Conservation (phyloP, 2,888 invertebrate species). For the Melanophora roralis region DNA sequence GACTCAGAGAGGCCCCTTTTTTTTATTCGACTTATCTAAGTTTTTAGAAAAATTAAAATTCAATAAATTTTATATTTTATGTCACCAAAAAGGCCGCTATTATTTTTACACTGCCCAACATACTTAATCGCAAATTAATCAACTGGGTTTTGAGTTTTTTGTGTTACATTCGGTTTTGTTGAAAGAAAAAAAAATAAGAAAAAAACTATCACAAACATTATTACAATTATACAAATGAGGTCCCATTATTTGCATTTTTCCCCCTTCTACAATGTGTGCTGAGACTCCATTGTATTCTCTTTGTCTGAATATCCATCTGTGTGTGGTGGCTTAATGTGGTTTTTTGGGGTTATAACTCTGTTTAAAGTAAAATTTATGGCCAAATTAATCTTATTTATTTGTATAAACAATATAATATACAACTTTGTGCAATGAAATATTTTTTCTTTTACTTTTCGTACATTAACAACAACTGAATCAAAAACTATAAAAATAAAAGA, state of each 20-base stretch:
- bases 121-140: slow-evolving; percentile 14
- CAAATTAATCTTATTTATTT: slow-evolving; percentile 17
- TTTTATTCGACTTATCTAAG: too few species aligned
- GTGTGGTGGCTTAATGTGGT: neutral
- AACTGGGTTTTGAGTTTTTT: neutral
- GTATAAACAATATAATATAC: neutral
- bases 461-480: too few species aligned
- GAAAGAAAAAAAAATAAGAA: slow-evolving; percentile 1
- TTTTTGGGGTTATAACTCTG: slow-evolving; percentile 28
- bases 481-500: too few species aligned
- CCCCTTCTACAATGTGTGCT: neutral
- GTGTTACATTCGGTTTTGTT: slow-evolving; percentile 10
- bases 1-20: too few species aligned
- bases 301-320: neutral
- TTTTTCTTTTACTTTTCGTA: too few species aligned
- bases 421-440: too few species aligned
- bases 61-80: too few species aligned
- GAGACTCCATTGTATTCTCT: neutral
- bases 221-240: slow-evolving; percentile 38
- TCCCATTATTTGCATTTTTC: slow-evolving; percentile 17
- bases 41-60: too few species aligned
- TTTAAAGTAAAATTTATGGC: slow-evolving; percentile 45
- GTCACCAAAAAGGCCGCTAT: too few species aligned
- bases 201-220: slow-evolving; percentile 3
- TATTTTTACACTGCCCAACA: too few species aligned